Evolutionary conservation across 2,113 vertebrate species (phyloP), one percentile per base, ranked within the genome.

Genomic region (Setophaga kirtlandii): DNA sequence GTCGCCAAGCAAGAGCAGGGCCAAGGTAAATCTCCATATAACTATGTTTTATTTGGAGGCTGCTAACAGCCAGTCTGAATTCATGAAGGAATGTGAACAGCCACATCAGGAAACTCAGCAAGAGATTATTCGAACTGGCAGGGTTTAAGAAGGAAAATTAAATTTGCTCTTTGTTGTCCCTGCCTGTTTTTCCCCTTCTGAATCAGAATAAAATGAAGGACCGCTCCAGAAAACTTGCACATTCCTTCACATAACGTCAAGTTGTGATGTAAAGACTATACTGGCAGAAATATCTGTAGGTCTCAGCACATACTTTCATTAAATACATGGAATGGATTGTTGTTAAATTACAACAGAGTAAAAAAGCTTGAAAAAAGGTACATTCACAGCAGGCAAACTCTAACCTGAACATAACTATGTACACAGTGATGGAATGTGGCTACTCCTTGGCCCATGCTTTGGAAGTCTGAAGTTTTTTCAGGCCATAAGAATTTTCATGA

Each of bases 1-100:
- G 94, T 88, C 30, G 10, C 91, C 76, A 92, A 75, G 76, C 86
- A 92, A 78, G 77, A 89, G 28, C 28, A 41, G 69, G 81, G 95
- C 94, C 93, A 94, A 94, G 94, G 95, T 94, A 96, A 94, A 96
- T 65, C 89, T 94, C 76, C 82, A 67, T 59, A 74, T 80, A 93
- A 85, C 93, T 78, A 31, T 94, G 93, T 96, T 97, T 95, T 95
- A 90, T 88, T 95, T 96, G 94, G 95, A 94, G 87, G 82, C 93
- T 80, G 87, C 95, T 88, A 83, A 67, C 87, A 85, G 71, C 92
- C 75, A 82, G 82, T 69, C 84, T 82, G 82, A 91, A 70, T 96
- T 74, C 93, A 86, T 1, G 11, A 58, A 96, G 88, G 94, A 96
- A 97, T 93, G 95, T 5, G 39, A 91, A 85, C 44, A 95, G 94